Conservation (phyloP, 2,888 invertebrate species). For the Oscheius myriophilus region DNA sequence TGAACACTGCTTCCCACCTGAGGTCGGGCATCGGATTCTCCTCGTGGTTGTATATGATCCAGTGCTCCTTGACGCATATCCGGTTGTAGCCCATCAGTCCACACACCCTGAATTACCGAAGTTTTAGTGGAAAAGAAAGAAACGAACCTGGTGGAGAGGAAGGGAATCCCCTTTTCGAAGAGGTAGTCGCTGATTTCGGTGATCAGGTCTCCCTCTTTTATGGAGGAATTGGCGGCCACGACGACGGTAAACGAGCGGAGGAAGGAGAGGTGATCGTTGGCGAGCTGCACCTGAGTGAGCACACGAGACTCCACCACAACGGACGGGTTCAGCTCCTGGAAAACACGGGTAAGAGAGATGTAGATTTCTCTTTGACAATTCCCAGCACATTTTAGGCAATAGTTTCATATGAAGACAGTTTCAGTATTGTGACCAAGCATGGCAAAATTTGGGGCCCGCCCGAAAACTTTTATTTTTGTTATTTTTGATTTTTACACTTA, state of each 20-base stretch:
- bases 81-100: constrained; percentile 85
- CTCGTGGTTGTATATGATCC: constrained; percentile 91
- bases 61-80: constrained; percentile 69
- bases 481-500: too few relatives aligned
- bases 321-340: constrained; percentile 64
- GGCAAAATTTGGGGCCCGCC: too few relatives aligned
- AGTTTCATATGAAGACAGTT: too few relatives aligned
- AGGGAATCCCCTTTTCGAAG: constrained; percentile 56
- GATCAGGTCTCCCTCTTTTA: constrained; percentile 74
- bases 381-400: too few relatives aligned
- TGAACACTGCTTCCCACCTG: too few relatives aligned
- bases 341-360: not conserved
- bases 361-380: too few relatives aligned
- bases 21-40: constrained; percentile 87
- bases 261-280: constrained; percentile 13
- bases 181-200: constrained; percentile 44
- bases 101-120: constrained; percentile 83
- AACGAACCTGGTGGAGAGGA: constrained; percentile 54
- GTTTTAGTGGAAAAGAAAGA: not conserved
- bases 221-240: constrained; percentile 82
- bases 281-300: constrained; percentile 29
- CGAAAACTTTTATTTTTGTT: too few relatives aligned
- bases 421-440: too few relatives aligned
- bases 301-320: constrained; percentile 75
- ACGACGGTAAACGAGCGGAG: constrained; percentile 78